phyloP scores from a whole-genome alignment of 2,113 vertebrate species.

The Lanius ludovicianus region DNA sequence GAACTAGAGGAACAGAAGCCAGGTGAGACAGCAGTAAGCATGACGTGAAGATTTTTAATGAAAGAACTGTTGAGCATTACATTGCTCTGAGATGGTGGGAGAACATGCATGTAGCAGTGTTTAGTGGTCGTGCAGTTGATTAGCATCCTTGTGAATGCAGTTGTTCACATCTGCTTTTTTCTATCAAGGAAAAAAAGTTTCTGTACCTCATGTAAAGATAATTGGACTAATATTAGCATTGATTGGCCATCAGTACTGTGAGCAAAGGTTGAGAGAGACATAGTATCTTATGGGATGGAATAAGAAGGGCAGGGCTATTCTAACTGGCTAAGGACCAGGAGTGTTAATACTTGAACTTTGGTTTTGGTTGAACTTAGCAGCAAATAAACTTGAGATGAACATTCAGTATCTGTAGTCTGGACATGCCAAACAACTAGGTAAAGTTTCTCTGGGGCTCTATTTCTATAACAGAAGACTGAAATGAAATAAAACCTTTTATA shows the following conservation, averaged over 20 bases:
- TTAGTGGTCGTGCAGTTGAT: background rate
- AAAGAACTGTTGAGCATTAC: background rate
- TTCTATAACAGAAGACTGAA: background rate
- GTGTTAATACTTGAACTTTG: background rate
- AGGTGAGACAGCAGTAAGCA: background rate
- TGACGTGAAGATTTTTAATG: fast-evolving
- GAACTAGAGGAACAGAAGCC: background rate
- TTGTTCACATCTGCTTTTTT: background rate
- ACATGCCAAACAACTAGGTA: background rate
- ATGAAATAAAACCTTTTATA: background rate
- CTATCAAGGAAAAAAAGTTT: background rate
- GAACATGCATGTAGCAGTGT: background rate
- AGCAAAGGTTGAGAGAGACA: background rate
- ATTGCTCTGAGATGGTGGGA: background rate
- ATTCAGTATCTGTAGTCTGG: background rate
- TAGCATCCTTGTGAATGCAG: background rate
- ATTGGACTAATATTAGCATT: background rate
- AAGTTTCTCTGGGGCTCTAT: background rate
- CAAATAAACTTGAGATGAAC: background rate
- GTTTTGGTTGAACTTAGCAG: background rate
- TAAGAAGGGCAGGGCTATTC: background rate
- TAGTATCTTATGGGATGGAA: background rate
- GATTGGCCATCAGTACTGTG: background rate
- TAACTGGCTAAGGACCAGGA: background rate
- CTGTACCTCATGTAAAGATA: background rate